Evolutionary conservation across 2,797 vertebrate genomes (phyloP), one percentile per base, ranked within the genome.

Genomic region (Lagorchestes hirsutus): DNA sequence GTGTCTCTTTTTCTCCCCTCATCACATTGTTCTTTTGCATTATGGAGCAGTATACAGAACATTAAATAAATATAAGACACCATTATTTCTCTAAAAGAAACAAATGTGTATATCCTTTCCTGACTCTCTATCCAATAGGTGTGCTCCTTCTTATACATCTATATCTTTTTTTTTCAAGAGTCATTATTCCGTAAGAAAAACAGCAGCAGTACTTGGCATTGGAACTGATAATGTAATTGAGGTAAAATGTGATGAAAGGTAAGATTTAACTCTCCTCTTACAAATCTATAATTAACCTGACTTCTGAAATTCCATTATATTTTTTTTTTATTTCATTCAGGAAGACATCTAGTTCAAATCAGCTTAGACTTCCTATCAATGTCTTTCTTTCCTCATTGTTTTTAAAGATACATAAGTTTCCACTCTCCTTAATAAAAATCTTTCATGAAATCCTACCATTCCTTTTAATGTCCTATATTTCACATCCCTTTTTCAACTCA

Each of bases 201-300:
- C 98, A 90, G 98, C 98, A 55, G 98, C 96, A 0, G 97, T 98
- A 55, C 98, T 99, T 95, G 98, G 99, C 92, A 98, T 99, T 62
- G 99, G 99, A 95, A 98, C 95, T 54, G 98, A 99, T 90, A 99
- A 98, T 91, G 98, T 99, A 94, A 95, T 99, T 94, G 14, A 98
- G 93, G 98, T 99, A 95, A 99, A 98, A 96, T 98, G 98, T 97
- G 98, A 99, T 98, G 98, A 99, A 98, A 99, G 98, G 98, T 99
- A 97, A 96, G 74, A 87, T 31, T 18, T 8, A 0, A 82, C 74
- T 87, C 74, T 34, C 56, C 27, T 92, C 28, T 92, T 54, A 50
- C 54, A 91, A 91, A 27, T 91, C 28, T 24, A 22, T 58, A 50
- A 91, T 82, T n/a, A 54, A 87, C 28, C n/a, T 27, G 91, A 24